A percentile compares a stretch with the other conserved stretches of the same genome.
phyloP scores from a whole-genome alignment of 2,113 vertebrate species.

The Coryphaenoides rupestris region DNA sequence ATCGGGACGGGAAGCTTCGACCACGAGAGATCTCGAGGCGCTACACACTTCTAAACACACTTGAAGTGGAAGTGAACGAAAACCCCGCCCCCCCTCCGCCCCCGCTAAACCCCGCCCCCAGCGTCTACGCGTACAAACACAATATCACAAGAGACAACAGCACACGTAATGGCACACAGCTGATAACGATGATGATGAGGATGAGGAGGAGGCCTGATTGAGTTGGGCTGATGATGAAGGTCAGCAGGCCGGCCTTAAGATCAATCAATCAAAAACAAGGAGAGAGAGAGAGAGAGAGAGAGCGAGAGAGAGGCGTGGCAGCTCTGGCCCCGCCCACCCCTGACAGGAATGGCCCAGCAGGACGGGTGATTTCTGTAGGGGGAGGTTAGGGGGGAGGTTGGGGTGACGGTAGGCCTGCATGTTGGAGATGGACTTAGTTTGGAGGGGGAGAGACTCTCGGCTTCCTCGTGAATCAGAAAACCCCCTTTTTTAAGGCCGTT shows the following conservation, averaged over 20 bases:
- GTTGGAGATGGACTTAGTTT: too few species aligned
- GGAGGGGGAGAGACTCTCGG: too few species aligned
- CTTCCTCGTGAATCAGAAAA: too few species aligned
- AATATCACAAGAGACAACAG: slow-evolving; percentile 54
- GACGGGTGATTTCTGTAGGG: too few species aligned
- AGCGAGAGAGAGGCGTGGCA: too few species aligned
- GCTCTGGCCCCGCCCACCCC: slow-evolving; percentile 29
- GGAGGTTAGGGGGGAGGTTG: too few species aligned
- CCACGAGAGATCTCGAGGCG: slow-evolving; percentile 22
- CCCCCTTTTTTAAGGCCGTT: too few species aligned
- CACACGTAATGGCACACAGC: slow-evolving; percentile 47
- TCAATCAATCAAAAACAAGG: too few species aligned
- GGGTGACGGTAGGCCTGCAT: too few species aligned
- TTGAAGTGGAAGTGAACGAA: slow-evolving; percentile 13
- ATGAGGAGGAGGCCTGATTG: slow-evolving; percentile 56
- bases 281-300: too few species aligned
- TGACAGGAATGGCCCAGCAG: slow-evolving; percentile 8
- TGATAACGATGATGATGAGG: too few species aligned
- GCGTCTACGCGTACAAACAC: not conserved
- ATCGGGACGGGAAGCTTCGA: slow-evolving; percentile 22
- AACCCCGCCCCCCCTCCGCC: not conserved
- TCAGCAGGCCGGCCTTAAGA: too few species aligned
- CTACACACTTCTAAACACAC: slow-evolving; percentile 16
- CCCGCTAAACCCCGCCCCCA: not conserved
- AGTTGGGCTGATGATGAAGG: slow-evolving; percentile 30